A percentile compares a stretch with the other conserved stretches of the same genome.
These are phyloP conservation scores for Hassar affinis DNA, from an alignment of 2,113 vertebrate genomes.

Conservation along the genomic window DNA sequence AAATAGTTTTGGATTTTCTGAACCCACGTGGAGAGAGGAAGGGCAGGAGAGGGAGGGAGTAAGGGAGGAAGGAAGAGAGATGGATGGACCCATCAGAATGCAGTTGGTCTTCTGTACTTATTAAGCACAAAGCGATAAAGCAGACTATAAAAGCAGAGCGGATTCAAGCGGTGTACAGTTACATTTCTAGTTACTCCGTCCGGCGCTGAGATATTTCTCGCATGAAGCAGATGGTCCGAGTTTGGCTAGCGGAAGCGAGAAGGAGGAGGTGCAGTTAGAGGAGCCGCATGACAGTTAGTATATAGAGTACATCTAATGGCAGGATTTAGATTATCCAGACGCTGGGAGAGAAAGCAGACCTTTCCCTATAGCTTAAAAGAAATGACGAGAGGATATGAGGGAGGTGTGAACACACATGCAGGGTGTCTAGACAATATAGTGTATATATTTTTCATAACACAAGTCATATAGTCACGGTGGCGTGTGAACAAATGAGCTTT, in stretches of 20 bases:
- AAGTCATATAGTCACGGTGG: too few species aligned
- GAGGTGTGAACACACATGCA: not conserved
- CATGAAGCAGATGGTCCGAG: slow-evolving; percentile 29
- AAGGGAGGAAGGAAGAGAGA: not conserved
- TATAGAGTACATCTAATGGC: not conserved
- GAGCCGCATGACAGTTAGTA: not conserved
- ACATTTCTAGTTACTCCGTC: slow-evolving; percentile 21
- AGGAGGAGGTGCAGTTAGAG: slow-evolving; percentile 13
- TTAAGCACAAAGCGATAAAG: slow-evolving; percentile 19
- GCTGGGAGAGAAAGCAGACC: not conserved
- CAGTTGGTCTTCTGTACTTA: not conserved
- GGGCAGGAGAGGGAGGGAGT: not conserved
- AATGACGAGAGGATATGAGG: not conserved
- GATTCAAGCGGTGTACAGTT: slow-evolving; percentile 28
- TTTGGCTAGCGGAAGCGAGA: not conserved
- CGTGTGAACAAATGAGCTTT: too few species aligned
- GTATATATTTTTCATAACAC: too few species aligned
- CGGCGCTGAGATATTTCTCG: not conserved
- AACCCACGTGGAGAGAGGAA: not conserved
- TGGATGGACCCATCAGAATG: not conserved
- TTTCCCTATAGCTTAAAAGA: not conserved
- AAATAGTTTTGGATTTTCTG: not conserved
- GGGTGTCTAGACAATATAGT: too few species aligned
- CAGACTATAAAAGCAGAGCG: not conserved
- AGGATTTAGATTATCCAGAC: slow-evolving; percentile 6